Base-by-base conservation (phyloP, 2,113 vertebrate genomes). In the Alethe diademata region DNA sequence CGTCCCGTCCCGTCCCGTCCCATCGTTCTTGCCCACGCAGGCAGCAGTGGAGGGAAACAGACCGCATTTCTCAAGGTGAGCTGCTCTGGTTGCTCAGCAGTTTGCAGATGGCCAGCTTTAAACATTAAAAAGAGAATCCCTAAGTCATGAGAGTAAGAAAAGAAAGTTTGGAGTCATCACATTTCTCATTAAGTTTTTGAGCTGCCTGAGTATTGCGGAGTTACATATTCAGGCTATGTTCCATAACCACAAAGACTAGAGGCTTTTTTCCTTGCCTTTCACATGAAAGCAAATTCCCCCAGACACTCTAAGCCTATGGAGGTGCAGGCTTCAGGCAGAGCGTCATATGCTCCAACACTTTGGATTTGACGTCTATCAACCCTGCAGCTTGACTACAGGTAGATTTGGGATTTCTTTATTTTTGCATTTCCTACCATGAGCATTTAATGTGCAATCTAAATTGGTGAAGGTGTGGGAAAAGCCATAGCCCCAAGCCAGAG, bases 211-310 rank as follows among this genome's bases (percentile, higher is more conserved):
- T 88, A 35, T 35, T 73, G n/a, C 0, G 0, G 45, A 66, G 62
- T 91, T 76, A 73, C 33, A 25, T 75, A 91, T 85, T 94, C 35
- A 54, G 62, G 78, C 94, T 72, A 72, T 58, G 19, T 38, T 91
- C 78, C 89, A 91, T 82, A 92, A 81, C 89, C 89, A 87, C 91
- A 72, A 84, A 43, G 35, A 28, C 42, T 33, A 8, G 38, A 86
- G 72, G 33, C 8, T 54, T 62, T 47, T 50, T 24, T 47, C 23
- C 6, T 24, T 5, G 0, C 35, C 54, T 66, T 69, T 42, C 40
- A 80, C 51, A 67, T 62, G 74, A 95, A 90, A 67, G 66, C 38
- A 31, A 85, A 56, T 88, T 78, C 62, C 47, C 47, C 73, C 67
- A 22, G 17, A 72, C 14, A 0, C 19, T 78, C 48, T 26, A 42